Percentiles rank a stretch among this genome's conserved stretches.
phyloP scores from a whole-genome alignment of 1,140 invertebrate genomes.

The Zeugodacus cucurbitae region DNA sequence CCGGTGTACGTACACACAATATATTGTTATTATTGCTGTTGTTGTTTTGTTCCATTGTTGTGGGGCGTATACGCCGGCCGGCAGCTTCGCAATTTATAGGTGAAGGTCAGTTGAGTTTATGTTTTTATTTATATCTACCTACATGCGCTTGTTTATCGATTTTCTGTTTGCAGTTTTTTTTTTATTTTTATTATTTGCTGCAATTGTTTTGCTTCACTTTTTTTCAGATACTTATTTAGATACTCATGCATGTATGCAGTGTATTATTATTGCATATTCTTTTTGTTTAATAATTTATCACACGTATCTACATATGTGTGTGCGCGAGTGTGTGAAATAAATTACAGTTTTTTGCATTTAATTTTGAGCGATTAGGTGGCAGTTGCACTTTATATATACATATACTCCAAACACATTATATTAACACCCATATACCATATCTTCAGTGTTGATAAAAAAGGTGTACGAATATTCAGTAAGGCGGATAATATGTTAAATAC shows the following conservation, averaged over 20 bases:
- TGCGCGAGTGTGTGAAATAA: background rate
- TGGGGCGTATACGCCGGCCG: conserved; percentile 5
- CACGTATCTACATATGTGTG: background rate
- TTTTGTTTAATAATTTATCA: background rate
- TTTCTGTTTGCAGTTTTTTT: background rate
- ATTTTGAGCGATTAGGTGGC: background rate
- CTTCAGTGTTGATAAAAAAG: too few relatives aligned
- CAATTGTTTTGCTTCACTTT: background rate
- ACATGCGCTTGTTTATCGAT: background rate
- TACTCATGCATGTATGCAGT: too few relatives aligned
- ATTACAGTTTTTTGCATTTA: background rate
- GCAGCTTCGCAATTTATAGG: background rate
- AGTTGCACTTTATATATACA: background rate
- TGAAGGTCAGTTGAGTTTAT: conserved; percentile 14
- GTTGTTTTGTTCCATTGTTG: background rate
- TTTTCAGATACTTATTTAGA: background rate
- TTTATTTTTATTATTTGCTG: background rate
- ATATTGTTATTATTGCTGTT: background rate
- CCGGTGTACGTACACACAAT: too few relatives aligned
- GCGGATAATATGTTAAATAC: too few relatives aligned
- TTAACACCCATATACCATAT: too few relatives aligned
- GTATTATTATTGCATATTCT: background rate
- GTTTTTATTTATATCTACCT: background rate
- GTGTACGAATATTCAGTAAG: too few relatives aligned
- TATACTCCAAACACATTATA: too few relatives aligned